Base-by-base conservation (phyloP, 2,113 vertebrate genomes). In the Eubucco bourcierii region DNA sequence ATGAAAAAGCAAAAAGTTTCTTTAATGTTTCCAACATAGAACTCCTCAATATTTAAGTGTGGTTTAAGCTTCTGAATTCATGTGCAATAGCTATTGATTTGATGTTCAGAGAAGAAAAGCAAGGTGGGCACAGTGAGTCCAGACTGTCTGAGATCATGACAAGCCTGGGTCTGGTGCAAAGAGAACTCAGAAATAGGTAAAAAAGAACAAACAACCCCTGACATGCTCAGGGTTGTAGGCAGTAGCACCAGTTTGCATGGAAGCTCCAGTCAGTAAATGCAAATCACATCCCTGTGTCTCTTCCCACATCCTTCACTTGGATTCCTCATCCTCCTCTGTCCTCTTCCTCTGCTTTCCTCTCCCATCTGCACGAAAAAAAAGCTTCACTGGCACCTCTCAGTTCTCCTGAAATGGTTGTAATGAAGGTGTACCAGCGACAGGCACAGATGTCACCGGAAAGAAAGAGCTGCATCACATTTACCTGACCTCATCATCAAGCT, bases 381-480 rank as follows among this genome's bases (percentile, higher is more conserved):
- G 15, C 37, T 84, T 74, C 86, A 84, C 84, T 80, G 82, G 76
- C 88, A 89, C 90, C 90, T 84, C 74, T 27, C 50, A 56, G 46
- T 72, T 68, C 6, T 37, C 61, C 72, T 8, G 5, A 76, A 75
- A 63, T n/a, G 7, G 2, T 52, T 56, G 80, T 59, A 79, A 53
- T 8, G 52, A 63, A 44, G 59, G 46, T 50, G 84, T 16, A 17
- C 50, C 80, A 56, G 33, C 11, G 24, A 34, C 37, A 65, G 61
- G 25, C 74, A 60, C 81, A 80, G 66, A 74, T 55, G 53, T 46
- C 67, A 70, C 71, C 39, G 53, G 25, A 7, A 74, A 72, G 27
- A 74, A 75, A 3, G 15, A 92, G 41, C 58, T 70, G 28, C 55
- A 61, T 50, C 39, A 47, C 39, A 1, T 31, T 63, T 59, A 64